Evolutionary conservation across 2,888 invertebrate species (phyloP).

Genomic region (Neoaliturus tenellus): DNA sequence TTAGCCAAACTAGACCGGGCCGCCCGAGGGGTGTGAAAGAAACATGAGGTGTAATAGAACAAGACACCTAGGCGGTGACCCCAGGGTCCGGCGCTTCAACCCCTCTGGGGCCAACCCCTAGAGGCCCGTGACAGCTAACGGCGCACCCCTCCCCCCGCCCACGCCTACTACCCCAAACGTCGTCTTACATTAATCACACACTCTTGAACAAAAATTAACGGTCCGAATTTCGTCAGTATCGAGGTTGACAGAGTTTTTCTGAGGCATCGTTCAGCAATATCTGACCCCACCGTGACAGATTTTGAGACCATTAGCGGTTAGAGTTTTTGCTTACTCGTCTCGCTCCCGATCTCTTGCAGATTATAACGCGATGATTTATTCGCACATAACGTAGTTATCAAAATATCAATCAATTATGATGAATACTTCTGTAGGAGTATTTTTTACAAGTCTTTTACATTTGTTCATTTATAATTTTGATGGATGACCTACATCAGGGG

Average conservation of each 20-base stretch:
- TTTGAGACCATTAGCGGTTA: not conserved
- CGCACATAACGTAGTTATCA: not conserved
- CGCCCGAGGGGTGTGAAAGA: conserved; percentile 11
- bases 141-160: not conserved
- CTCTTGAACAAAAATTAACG: conserved; percentile 47
- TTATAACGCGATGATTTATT: not conserved
- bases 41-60: conserved; percentile 8
- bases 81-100: not conserved
- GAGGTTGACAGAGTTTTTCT: not conserved
- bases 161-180: not conserved
- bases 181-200: conserved; percentile 35
- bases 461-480: not conserved
- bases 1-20: conserved; percentile 40
- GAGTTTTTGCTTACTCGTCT: not conserved
- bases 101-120: not conserved
- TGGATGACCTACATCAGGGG: not conserved
- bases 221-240: not conserved
- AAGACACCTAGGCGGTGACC: conserved; percentile 17
- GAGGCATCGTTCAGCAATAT: not conserved
- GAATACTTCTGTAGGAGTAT: not conserved
- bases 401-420: not conserved
- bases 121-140: conserved; percentile 44
- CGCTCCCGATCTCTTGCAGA: not conserved
- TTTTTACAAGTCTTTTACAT: not conserved
- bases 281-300: not conserved